A percentile compares a stretch with the other conserved stretches of the same genome.
Evolutionary conservation across 1,140 invertebrate species (phyloP).

Genomic region (Trichonephila clavipes): DNA sequence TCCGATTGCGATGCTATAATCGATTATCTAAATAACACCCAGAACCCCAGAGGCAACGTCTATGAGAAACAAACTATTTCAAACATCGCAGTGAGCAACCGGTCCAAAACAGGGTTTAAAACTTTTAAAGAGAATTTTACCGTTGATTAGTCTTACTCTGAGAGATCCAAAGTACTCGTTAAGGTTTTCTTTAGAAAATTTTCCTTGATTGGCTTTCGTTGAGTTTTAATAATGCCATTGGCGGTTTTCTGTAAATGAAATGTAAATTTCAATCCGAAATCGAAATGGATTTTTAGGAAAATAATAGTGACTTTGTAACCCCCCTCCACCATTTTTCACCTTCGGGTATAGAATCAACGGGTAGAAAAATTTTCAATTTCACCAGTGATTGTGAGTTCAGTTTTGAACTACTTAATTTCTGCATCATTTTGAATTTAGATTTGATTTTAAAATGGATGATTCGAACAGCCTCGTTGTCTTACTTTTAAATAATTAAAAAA

Average conservation of each 20-base stretch:
- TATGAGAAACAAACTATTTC: background rate
- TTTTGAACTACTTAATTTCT: too few relatives aligned
- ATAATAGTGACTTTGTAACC: background rate
- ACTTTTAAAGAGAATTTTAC: background rate
- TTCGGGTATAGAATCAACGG: background rate
- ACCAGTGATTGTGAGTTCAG: background rate
- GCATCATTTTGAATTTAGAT: too few relatives aligned
- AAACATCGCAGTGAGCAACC: background rate
- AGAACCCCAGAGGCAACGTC: background rate
- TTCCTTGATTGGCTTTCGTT: background rate
- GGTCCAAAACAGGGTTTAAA: background rate
- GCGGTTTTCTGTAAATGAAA: background rate
- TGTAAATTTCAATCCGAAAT: constrained; percentile 9
- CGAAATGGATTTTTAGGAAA: background rate
- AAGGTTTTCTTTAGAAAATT: background rate
- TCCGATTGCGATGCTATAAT: background rate
- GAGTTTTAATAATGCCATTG: background rate
- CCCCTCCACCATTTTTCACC: background rate
- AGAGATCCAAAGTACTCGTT: background rate
- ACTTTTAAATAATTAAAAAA: too few relatives aligned
- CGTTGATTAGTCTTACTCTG: background rate
- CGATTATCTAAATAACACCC: background rate
- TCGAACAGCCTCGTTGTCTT: too few relatives aligned
- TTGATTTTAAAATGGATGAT: too few relatives aligned
- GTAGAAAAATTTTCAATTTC: background rate